Evolutionary conservation across 2,797 vertebrate species (phyloP), one percentile per base, ranked within the genome.

Genomic region (Ciconia nigra): DNA sequence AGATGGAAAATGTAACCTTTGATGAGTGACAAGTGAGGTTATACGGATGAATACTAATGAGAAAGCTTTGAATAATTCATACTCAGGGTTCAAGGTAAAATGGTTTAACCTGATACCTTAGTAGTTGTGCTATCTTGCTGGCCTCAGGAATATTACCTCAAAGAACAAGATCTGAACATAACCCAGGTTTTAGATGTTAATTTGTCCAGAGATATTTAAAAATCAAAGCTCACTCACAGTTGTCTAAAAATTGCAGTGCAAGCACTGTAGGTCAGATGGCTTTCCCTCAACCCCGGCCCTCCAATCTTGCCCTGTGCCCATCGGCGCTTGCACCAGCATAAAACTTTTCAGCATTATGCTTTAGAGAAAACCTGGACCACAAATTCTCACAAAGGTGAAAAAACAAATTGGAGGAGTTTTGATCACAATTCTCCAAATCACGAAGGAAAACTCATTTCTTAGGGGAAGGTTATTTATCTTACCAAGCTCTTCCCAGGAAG

Each of bases 11-110:
- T 55, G 77, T 44, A 85, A 95, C 79, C 87, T 93, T 59, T 83
- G 96, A 65, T 96, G 88, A 97, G 82, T 79, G 93, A 88, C 90
- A 91, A 83, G 72, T 79, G 85, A 92, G 86, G 81, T 94, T 90
- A 72, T 37, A 69, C 0, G 28, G 73, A 69, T 51, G 89, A 94
- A 95, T 89, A 58, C 62, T 46, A 73, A 96, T 89, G 84, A 82
- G 82, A 61, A 62, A 71, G 17, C n/a, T 54, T 67, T 98, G 88
- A 95, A 97, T 97, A 94, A 97, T 96, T 95, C 90, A 92, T 90
- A 16, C 22, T 28, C 3, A 7, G 57, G 74, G 84, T 95, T 96
- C 91, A 96, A 97, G 93, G 95, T 92, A 94, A 94, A 91, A 67
- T 1, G 11, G 41, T 92, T 89, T 83, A 92, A 93, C 82, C 82